Evolutionary conservation across 2,888 invertebrate genomes (phyloP), one percentile per base, ranked within the genome.

Genomic region (Spodoptera exigua): DNA sequence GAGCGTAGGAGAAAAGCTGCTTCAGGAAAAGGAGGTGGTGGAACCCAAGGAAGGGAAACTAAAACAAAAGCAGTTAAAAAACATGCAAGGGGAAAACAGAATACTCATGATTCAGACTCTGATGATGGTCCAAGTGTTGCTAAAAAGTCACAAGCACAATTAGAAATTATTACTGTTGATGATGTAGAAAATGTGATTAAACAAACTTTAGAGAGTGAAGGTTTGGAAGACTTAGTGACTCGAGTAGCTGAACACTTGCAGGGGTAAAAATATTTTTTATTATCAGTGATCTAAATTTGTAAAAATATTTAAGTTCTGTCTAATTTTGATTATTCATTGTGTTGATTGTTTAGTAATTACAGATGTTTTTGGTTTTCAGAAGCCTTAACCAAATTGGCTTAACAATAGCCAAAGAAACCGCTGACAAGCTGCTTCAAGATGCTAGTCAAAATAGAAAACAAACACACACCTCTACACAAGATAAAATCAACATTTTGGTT

Each of bases 31-130:
- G 96, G 96, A 47, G 99, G 99, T 12, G 98, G 99, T 13, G 99
- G 99, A 1, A 96, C 97, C 11, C 99, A 99, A 88, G 99, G 99
- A 0, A 95, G 99, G 37, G 99, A 99, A 94, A 98, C 98, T 0
- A 99, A 98, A 94, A 99, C 98, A 0, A 99, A 98, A 85, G 97
- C 98, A 2, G 97, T 97, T 0, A 99, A 99, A 84, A 99, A 98
- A 91, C 96, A 96, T 86, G 89, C 92, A 89, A 80, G 95, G 88
- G 90, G 93, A n/a, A 95, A 95, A 80, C 95, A 95, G 80, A 79
- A 94, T 46, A 94, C 95, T 41, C 95, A 95, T 51, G 96, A 96
- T 74, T 96, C 95, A 17, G 97, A 97, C 64, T 97, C 96, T 2
- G 96, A 96, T 74, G 97, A 97, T 21, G 91, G 90, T 47, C 79